Percentiles rank a stretch among this genome's conserved stretches.
Conservation (phyloP, 2,888 invertebrate species). For the Argyra leucocephala region DNA sequence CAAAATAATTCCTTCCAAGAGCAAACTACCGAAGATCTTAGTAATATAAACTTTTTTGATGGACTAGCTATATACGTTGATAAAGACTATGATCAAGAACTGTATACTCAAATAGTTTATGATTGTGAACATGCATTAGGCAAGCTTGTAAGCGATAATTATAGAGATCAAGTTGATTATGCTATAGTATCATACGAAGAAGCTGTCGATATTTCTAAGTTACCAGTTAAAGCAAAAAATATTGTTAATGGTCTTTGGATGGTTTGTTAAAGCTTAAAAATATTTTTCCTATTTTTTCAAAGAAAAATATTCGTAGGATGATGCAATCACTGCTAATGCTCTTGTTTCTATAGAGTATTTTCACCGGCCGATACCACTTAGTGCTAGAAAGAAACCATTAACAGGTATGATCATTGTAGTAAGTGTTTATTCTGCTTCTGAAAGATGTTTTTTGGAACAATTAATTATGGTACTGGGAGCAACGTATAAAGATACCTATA, state of each 20-base stretch:
- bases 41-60: conserved; percentile 35
- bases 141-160: conserved; percentile 44
- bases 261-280: conserved; percentile 26
- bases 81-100: conserved; percentile 42
- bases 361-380: conserved; percentile 55
- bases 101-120: conserved; percentile 39
- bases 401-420: conserved; percentile 65
- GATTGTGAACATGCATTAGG: conserved; percentile 52
- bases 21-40: conserved; percentile 32
- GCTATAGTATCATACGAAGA: conserved; percentile 52
- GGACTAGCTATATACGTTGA: conserved; percentile 40
- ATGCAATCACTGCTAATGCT: conserved; percentile 46
- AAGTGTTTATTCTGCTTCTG: conserved; percentile 64
- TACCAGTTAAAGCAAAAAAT: conserved; percentile 33
- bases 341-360: conserved; percentile 59
- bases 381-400: conserved; percentile 47
- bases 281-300: neutral
- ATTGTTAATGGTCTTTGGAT: conserved; percentile 40
- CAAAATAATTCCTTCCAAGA: neutral
- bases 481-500: conserved; percentile 56
- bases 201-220: conserved; percentile 26
- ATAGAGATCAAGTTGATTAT: conserved; percentile 53
- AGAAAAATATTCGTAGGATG: conserved; percentile 28
- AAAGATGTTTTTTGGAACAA: conserved; percentile 62
- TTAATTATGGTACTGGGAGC: conserved; percentile 67